Evolutionary conservation across 2,113 vertebrate species (phyloP), one percentile per base, ranked within the genome.

Genomic region (Leucosticte australis): DNA sequence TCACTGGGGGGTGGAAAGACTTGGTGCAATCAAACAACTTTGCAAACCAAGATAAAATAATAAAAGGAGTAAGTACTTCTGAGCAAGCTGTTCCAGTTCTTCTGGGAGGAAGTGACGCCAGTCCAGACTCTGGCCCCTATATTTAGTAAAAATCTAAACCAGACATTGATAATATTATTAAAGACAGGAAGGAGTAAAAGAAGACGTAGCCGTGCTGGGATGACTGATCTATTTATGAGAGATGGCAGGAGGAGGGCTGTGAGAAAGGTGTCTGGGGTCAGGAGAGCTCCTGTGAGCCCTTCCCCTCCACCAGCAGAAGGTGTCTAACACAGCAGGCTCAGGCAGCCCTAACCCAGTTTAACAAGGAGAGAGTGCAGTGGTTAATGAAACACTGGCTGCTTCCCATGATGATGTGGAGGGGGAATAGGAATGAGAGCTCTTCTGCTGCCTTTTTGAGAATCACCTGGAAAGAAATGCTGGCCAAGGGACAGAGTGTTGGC

Each of bases 71-170:
- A 42, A 50, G 59, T 42, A 56, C 39, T 80, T 94, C 71, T 88
- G 83, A 87, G 67, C 9, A 10, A 82, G 77, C 89, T 91, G 83
- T 80, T 90, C 89, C 77, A 90, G 82, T 90, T 89, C 94, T 90
- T 84, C 93, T 89, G 73, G 55, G 83, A 90, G 94, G 96, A 95
- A 83, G 82, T 78, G 89, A 96, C 2, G 76, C 60, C 79, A 84
- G 85, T 35, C 24, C 79, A 86, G 96, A 50, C 84, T 90, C 86
- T 85, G 89, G 94, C 42, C 95, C 87, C 92, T 96, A 92, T 95
- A 93, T 97, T 96, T 97, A 97, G 96, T 76, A 96, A 97, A 96
- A 95, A 97, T 97, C 95, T 91, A 97, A 97, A 97, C 94, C 96
- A 97, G 96, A 95, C 92, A 77, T 90, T 94, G 95, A 82, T 97